phyloP scores from a whole-genome alignment of 2,797 vertebrate species.

The Dendrocincla fuliginosa region DNA sequence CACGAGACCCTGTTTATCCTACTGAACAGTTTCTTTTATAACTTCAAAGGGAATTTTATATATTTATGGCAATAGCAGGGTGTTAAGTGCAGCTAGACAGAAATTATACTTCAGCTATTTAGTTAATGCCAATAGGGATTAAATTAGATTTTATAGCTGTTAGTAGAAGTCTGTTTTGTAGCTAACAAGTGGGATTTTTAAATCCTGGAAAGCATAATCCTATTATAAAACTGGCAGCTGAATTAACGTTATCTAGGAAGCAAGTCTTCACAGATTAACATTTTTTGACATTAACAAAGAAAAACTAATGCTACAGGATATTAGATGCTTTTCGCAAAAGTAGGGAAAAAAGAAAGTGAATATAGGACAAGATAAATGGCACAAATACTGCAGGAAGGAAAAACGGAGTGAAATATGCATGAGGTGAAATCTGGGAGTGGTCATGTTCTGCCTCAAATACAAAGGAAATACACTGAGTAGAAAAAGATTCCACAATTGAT shows the following conservation, averaged over 20 bases:
- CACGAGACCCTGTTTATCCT: conserved; percentile 74
- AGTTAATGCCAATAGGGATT: conserved; percentile 80
- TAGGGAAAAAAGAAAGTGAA: conserved; percentile 40
- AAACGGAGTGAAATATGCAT: conserved; percentile 4
- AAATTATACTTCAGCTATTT: conserved; percentile 80
- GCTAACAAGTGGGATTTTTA: conserved; percentile 81
- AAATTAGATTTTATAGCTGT: conserved; percentile 82
- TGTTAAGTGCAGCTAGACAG: conserved; percentile 77
- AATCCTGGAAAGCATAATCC: conserved; percentile 83
- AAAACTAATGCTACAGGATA: conserved; percentile 75
- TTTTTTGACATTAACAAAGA: conserved; percentile 77
- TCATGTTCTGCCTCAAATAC: not conserved
- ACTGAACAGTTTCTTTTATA: conserved; percentile 76
- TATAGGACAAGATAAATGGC: conserved; percentile 65
- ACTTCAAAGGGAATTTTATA: conserved; percentile 80
- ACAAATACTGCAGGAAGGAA: conserved; percentile 26
- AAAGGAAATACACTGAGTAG: not conserved
- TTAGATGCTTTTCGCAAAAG: conserved; percentile 74
- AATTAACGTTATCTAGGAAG: conserved; percentile 78
- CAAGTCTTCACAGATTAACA: conserved; percentile 77
- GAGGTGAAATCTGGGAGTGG: conserved; percentile 1
- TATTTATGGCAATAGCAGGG: conserved; percentile 77
- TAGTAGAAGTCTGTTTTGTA: conserved; percentile 78
- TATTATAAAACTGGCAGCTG: conserved; percentile 80
- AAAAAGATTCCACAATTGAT: not conserved